Evolutionary conservation across 2,797 vertebrate genomes (phyloP).

Genomic region (Falco columbarius): DNA sequence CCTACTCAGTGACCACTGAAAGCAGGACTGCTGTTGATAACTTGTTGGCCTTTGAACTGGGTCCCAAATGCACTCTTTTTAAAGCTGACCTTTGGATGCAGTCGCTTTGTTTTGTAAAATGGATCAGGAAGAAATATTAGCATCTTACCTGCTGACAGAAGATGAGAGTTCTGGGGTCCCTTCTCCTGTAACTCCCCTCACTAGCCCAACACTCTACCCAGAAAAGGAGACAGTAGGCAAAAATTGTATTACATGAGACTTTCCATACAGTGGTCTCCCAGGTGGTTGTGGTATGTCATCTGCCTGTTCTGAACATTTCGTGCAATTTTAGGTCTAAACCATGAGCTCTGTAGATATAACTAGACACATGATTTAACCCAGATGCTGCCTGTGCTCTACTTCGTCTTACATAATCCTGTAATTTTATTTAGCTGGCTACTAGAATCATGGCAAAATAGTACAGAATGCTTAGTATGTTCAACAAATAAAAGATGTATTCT

Average conservation of each 20-base stretch:
- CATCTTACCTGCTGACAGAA: not conserved
- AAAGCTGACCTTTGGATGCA: not conserved
- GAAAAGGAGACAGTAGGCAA: not conserved
- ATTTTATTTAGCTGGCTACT: not conserved
- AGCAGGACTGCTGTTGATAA: not conserved
- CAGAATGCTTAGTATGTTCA: not conserved
- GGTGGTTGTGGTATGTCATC: not conserved
- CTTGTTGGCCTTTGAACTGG: not conserved
- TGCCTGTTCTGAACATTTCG: not conserved
- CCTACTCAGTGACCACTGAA: not conserved
- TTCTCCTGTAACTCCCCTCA: not conserved
- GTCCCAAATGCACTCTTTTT: not conserved
- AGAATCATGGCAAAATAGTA: not conserved
- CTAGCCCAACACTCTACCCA: not conserved
- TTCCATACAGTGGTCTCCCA: not conserved
- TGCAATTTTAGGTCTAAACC: not conserved
- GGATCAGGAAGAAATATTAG: not conserved
- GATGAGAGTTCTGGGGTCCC: not conserved
- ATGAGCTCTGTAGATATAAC: not conserved
- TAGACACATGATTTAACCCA: not conserved
- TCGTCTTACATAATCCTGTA: not conserved
- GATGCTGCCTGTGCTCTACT: not conserved
- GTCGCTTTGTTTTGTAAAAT: not conserved
- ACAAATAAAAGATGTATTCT: not conserved
- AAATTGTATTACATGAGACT: not conserved